Conservation (phyloP, 2,113 vertebrate genomes). For the human (Homo sapiens) region GRCh38 chr14:93427501-93428000, state of each 20-base stretch:
- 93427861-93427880: not conserved
- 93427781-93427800: not conserved
- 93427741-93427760: not conserved
- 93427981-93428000: not conserved
- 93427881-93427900: not conserved
- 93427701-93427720: not conserved
- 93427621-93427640: not conserved
- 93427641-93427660: not conserved
- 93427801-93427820: not conserved
- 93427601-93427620: not conserved
- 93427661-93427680: not conserved
- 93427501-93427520: not conserved
- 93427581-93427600: not conserved
- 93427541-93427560: not conserved
- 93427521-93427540: not conserved
- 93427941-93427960: constrained; percentile 29
- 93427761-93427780: not conserved
- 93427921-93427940: not conserved
- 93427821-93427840: constrained; percentile 35
- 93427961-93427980: not conserved
- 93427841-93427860: not conserved
- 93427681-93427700: not conserved
- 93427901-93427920: not conserved
- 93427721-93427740: not conserved
- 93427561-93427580: constrained; percentile 2